Evolutionary conservation across 1,140 invertebrate species (phyloP).

Genomic region (Coenobita brevimanus): DNA sequence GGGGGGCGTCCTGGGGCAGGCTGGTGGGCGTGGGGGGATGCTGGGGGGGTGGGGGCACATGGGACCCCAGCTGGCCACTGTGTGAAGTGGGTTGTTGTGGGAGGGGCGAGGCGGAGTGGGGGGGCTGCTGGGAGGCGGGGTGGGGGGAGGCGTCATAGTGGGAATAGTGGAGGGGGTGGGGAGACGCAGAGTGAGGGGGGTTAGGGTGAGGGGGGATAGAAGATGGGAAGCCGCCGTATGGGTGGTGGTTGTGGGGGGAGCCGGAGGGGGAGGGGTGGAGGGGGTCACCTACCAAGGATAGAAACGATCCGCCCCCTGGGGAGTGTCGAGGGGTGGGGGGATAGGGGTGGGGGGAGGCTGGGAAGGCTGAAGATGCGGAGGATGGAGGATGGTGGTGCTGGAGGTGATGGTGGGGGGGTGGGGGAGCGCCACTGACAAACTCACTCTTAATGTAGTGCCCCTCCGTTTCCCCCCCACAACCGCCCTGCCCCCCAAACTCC

Average conservation of each 20-base stretch:
- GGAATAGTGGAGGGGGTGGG: not conserved
- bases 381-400: not conserved
- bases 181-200: not conserved
- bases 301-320: too few species aligned
- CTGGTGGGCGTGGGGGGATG: constrained; percentile 67
- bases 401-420: too few species aligned
- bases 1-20: constrained; percentile 48
- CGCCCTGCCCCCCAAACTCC: too few species aligned
- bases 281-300: not conserved
- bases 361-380: too few species aligned
- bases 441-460: not conserved
- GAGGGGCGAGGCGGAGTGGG: constrained; percentile 48
- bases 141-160: not conserved
- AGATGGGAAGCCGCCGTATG: too few species aligned
- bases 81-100: constrained; percentile 51
- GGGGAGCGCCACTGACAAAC: not conserved
- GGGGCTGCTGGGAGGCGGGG: not conserved
- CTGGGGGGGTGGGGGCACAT: constrained; percentile 53
- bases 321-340: too few species aligned
- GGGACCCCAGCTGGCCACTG: constrained; percentile 50
- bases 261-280: not conserved
- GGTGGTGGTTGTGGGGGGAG: too few species aligned
- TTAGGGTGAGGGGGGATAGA: too few species aligned
- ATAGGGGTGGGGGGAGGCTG: too few species aligned
- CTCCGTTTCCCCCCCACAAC: not conserved